Evolutionary conservation across 1,140 invertebrate species (phyloP).

Genomic region (Globodera rostochiensis): DNA sequence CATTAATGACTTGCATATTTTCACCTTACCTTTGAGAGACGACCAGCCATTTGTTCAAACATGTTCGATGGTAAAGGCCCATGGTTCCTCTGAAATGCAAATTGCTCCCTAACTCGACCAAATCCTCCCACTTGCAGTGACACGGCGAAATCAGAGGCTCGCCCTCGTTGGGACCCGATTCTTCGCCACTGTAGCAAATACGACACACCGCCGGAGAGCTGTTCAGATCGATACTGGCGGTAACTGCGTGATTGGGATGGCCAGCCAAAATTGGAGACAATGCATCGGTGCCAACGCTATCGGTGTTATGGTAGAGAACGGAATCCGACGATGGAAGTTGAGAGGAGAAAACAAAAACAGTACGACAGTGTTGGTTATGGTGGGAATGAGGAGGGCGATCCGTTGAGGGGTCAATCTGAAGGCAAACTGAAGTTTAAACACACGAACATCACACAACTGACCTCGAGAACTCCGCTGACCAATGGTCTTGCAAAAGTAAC

Average conservation of each 20-base stretch:
- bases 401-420: neutral
- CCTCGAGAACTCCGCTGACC: neutral
- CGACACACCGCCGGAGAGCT: constrained; percentile 31
- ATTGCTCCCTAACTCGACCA: neutral
- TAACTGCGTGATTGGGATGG: neutral
- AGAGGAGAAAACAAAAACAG: neutral
- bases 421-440: no score
- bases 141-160: constrained; percentile 41
- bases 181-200: constrained; percentile 42
- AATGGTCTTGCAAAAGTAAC: constrained; percentile 2
- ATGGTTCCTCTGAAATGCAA: constrained; percentile 32
- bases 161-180: constrained; percentile 34
- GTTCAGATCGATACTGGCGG: neutral
- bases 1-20: no score
- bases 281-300: neutral
- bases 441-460: neutral
- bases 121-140: constrained; percentile 32
- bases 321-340: neutral
- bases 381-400: neutral
- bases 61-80: constrained; percentile 43
- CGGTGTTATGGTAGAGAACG: neutral
- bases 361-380: neutral
- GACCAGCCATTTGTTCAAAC: constrained; percentile 34
- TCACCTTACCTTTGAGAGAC: constrained; percentile 12
- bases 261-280: constrained; percentile 26